Percentiles rank a stretch among this genome's conserved stretches.
These are phyloP conservation scores for Drosophila hamatofila DNA, from an alignment of 2,888 invertebrate genomes.

Conservation along the genomic window DNA sequence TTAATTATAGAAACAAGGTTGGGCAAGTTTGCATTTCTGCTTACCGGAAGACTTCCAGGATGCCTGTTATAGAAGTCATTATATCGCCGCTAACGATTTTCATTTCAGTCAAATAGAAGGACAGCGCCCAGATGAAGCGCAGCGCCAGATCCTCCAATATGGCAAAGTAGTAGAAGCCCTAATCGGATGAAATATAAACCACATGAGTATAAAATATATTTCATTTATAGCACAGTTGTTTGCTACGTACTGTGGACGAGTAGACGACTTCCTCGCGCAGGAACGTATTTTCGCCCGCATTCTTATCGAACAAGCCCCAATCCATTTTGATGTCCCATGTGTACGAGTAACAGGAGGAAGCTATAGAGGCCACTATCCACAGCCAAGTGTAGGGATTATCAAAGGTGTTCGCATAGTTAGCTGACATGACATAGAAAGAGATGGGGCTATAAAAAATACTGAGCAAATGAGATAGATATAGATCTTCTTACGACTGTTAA, in stretches of 20 bases:
- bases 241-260: conserved; percentile 91
- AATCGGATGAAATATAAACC: conserved; percentile 55
- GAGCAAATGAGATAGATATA: not conserved
- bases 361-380: conserved; percentile 93
- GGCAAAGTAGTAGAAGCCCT: conserved; percentile 96
- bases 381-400: conserved; percentile 95
- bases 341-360: conserved; percentile 97
- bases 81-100: conserved; percentile 91
- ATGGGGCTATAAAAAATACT: not conserved
- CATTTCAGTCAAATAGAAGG: conserved; percentile 93
- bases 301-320: conserved; percentile 98
- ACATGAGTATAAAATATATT: not conserved
- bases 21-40: conserved; percentile 1
- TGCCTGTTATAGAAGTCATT: conserved; percentile 93
- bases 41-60: conserved; percentile 95
- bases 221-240: rapidly evolving
- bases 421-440: conserved; percentile 82
- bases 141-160: conserved; percentile 97
- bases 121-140: conserved; percentile 96
- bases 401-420: conserved; percentile 87
- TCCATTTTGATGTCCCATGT: conserved; percentile 99
- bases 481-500: conserved; percentile 87
- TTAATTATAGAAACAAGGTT: not conserved
- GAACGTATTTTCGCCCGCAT: conserved; percentile 95
- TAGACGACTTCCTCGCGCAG: conserved; percentile 98